Conservation (phyloP, 2,888 invertebrate species). For the Stenotaenia linearis region DNA sequence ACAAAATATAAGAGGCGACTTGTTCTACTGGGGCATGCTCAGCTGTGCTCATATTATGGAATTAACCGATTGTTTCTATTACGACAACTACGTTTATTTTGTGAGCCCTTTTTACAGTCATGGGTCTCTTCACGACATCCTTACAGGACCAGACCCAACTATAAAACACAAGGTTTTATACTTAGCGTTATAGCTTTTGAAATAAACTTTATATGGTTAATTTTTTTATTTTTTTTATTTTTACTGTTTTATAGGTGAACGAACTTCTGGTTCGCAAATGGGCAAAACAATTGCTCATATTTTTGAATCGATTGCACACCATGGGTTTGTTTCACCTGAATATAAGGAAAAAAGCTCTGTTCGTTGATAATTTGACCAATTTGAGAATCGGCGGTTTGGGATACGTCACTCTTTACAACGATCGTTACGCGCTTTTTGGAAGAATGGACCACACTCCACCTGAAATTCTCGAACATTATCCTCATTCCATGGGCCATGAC, state of each 20-base stretch:
- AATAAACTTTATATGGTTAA: too few relatives aligned
- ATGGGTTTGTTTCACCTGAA: conserved; percentile 30
- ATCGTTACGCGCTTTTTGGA: conserved; percentile 8
- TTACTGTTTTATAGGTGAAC: neutral
- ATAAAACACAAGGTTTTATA: conserved; percentile 14
- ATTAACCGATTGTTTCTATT: conserved; percentile 24
- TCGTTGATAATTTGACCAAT: neutral
- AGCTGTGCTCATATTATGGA: conserved; percentile 21
- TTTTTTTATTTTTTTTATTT: neutral
- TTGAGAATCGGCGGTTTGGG: conserved; percentile 27
- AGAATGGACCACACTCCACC: conserved; percentile 27
- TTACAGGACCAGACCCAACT: neutral
- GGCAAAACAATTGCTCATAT: conserved; percentile 27
- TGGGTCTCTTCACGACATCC: conserved; percentile 19
- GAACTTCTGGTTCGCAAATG: conserved; percentile 27
- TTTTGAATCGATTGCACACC: conserved; percentile 28
- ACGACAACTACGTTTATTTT: conserved; percentile 26
- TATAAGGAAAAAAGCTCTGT: conserved; percentile 7
- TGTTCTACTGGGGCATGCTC: conserved; percentile 26
- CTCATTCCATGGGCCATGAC: conserved; percentile 1
- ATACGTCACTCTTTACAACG: conserved; percentile 21
- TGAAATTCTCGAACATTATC: conserved; percentile 9
- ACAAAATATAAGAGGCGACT: conserved; percentile 6
- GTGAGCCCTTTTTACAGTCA: conserved; percentile 8
- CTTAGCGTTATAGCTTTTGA: too few relatives aligned